Conservation (phyloP, 2,113 vertebrate species). For the Acrocephalus arundinaceus region DNA sequence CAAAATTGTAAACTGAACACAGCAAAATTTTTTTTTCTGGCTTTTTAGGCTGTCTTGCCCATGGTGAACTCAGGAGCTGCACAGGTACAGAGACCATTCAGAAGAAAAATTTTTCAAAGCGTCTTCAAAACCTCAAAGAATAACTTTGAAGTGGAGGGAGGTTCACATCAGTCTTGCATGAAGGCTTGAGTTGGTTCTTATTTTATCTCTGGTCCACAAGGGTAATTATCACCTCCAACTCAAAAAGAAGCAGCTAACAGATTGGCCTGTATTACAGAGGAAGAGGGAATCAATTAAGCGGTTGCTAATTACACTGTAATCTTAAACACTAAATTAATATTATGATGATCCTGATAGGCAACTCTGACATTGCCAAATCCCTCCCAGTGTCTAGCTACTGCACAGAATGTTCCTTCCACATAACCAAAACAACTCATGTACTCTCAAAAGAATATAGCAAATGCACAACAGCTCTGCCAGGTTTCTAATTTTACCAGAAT, state of each 20-base stretch:
- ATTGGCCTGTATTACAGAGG: constrained; percentile 36
- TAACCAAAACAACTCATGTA: background rate
- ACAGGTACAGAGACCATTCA: background rate
- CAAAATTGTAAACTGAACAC: background rate
- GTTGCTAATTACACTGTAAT: constrained; percentile 57
- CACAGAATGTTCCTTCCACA: background rate
- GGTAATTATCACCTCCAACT: constrained; percentile 58
- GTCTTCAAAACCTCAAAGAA: constrained; percentile 27
- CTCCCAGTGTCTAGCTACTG: background rate
- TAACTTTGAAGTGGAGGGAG: constrained; percentile 2
- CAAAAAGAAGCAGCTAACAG: constrained; percentile 57
- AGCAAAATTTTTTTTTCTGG: background rate
- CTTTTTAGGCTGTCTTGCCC: background rate
- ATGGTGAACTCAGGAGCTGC: background rate
- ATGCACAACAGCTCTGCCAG: background rate
- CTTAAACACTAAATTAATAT: constrained; percentile 62
- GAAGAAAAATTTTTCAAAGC: constrained; percentile 16
- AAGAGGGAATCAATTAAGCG: constrained; percentile 50
- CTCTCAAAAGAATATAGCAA: background rate
- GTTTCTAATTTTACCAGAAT: background rate
- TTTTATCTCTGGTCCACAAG: constrained; percentile 23
- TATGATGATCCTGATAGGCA: constrained; percentile 58
- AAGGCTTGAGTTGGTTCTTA: constrained; percentile 35
- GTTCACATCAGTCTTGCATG: constrained; percentile 16
- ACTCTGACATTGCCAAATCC: constrained; percentile 52